Percentiles rank a stretch among this genome's conserved stretches.
Evolutionary conservation across 1,140 invertebrate genomes (phyloP).

Genomic region (Pectinophora gossypiella): DNA sequence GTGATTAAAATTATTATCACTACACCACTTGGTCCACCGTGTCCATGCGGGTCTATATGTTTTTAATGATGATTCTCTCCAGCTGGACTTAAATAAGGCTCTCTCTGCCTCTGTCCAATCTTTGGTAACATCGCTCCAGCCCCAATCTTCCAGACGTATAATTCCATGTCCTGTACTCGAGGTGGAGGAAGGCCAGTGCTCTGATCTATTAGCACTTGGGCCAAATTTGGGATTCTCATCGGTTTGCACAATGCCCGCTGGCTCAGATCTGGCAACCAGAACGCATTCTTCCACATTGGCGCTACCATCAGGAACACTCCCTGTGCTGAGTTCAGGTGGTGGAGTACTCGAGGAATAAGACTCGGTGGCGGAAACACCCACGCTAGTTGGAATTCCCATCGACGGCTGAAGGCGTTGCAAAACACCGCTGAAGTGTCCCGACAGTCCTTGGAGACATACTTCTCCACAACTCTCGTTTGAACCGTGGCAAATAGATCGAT

Average conservation of each 20-base stretch:
- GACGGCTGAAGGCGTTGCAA: neutral
- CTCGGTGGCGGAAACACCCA: conserved; percentile 4
- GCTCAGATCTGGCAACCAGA: conserved; percentile 10
- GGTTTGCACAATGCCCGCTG: neutral
- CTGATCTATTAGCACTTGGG: neutral
- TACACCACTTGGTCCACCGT: neutral
- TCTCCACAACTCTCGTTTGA: neutral
- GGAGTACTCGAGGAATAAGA: conserved; percentile 21
- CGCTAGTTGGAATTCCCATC: neutral
- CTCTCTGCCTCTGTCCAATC: conserved; percentile 4
- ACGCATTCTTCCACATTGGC: conserved; percentile 7
- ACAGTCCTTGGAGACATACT: neutral
- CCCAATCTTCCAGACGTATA: neutral
- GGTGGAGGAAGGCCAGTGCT: neutral
- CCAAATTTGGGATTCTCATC: neutral
- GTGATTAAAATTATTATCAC: too few relatives aligned
- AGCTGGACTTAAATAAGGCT: neutral
- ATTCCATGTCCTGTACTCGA: neutral
- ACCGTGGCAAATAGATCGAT: conserved; percentile 4
- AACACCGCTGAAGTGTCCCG: neutral
- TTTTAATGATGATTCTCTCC: neutral
- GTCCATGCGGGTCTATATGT: conserved; percentile 3
- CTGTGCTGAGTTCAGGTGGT: conserved; percentile 24
- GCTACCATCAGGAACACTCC: conserved; percentile 9
- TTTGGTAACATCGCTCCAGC: neutral